A percentile compares a stretch with the other conserved stretches of the same genome.
Conservation (phyloP, 1,140 invertebrate species). For the Nephila pilipes region DNA sequence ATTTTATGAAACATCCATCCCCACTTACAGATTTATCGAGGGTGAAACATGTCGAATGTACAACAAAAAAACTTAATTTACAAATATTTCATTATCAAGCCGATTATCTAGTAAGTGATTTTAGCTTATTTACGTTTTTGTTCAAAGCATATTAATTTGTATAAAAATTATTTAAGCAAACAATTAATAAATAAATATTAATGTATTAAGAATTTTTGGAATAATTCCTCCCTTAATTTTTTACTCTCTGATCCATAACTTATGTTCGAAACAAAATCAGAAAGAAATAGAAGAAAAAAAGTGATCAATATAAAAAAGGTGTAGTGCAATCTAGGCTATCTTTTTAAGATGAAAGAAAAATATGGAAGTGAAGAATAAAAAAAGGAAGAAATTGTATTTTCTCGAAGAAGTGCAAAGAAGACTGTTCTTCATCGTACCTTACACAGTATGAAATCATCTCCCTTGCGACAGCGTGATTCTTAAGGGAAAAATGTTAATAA, state of each 20-base stretch:
- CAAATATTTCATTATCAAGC: no score
- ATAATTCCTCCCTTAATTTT: no score
- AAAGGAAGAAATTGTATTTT: constrained; percentile 15
- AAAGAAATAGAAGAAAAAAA: background rate
- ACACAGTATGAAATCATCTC: constrained; percentile 41
- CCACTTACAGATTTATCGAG: no score
- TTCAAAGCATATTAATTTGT: no score
- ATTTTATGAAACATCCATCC: no score
- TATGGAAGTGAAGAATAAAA: background rate
- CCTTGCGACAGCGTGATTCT: constrained; percentile 46
- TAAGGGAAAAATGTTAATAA: constrained; percentile 37
- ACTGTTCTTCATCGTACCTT: constrained; percentile 7
- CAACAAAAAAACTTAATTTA: no score
- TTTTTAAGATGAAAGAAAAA: constrained; percentile 29
- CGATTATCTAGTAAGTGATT: no score
- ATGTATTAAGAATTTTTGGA: no score
- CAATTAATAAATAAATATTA: no score
- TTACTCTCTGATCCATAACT: no score
- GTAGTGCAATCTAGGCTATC: constrained; percentile 13
- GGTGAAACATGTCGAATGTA: no score
- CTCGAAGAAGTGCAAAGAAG: constrained; percentile 33
- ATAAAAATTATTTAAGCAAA: background rate
- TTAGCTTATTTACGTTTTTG: no score
- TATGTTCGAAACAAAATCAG: background rate
- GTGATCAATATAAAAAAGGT: background rate